Evolutionary conservation across 2,888 invertebrate genomes (phyloP).

Genomic region (Periphyllus acericola): DNA sequence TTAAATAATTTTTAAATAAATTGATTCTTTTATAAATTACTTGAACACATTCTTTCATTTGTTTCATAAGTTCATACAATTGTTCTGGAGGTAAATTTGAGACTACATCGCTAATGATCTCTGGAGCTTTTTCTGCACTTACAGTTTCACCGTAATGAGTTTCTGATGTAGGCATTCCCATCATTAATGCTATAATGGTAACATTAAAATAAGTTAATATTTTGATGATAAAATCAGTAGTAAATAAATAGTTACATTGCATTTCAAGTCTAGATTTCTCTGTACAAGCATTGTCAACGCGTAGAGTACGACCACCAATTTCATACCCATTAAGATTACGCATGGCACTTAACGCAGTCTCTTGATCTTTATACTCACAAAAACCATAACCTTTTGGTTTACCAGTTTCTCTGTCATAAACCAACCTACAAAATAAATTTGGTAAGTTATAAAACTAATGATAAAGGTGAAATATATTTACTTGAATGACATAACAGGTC

Average conservation of each 20-base stretch:
- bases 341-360: slow-evolving; percentile 98
- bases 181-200: slow-evolving; percentile 18
- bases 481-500: slow-evolving; percentile 94
- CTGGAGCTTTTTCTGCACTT: slow-evolving; percentile 95
- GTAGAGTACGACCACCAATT: slow-evolving; percentile 92
- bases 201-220: not conserved
- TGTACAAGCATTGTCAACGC: slow-evolving; percentile 97
- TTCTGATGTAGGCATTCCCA: slow-evolving; percentile 64
- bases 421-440: slow-evolving; percentile 74
- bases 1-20: not conserved
- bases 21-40: slow-evolving; percentile 68
- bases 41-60: slow-evolving; percentile 94
- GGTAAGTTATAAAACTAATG: not conserved
- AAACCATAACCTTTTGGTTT: slow-evolving; percentile 99
- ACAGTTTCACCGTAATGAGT: slow-evolving; percentile 87
- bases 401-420: slow-evolving; percentile 96
- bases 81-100: slow-evolving; percentile 98
- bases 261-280: slow-evolving; percentile 95
- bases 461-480: slow-evolving; percentile 66
- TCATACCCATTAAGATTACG: slow-evolving; percentile 96
- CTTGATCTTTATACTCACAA: slow-evolving; percentile 97
- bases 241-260: slow-evolving; percentile 75
- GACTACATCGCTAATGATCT: slow-evolving; percentile 96
- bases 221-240: slow-evolving; percentile 64
- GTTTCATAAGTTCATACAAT: slow-evolving; percentile 99